Evolutionary conservation across 2,888 invertebrate genomes (phyloP), one percentile per base, ranked within the genome.

Genomic region (Bhutanitis thaidina): DNA sequence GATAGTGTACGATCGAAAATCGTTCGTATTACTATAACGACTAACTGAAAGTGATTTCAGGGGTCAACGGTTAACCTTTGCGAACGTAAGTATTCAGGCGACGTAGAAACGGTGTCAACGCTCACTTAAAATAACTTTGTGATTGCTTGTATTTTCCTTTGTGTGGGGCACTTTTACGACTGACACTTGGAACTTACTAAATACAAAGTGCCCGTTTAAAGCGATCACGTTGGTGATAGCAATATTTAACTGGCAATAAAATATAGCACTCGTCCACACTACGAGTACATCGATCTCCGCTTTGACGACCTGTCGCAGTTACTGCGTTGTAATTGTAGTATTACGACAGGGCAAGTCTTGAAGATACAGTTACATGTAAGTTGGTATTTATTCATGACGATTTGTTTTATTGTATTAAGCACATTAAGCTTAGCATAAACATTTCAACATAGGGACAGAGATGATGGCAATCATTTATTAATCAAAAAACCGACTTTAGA

Each of bases 201-300:
- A 41, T 37, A 43, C 36, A 43, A 49, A 36, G 30, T 49, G 41
- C 14, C 29, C 36, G 34, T 43, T 47, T 37, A 37, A 43, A 49
- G 34, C 37, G 36, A 43, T 37, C 50, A 54, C 49, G 54, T 49
- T 38, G 25, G 43, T 54, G 54, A 46, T 53, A 40, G 49, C 48
- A 43, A 54, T 53, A 52, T 50, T 57, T 56, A 53, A 52, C 55
- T 51, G 51, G 50, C 51, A 47, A 44, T 55, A 53, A 53, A 48
- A 35, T 46, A 54, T 41, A 49, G 41, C 47, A 14, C 36, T 13
- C 49, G 36, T 37, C 29, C 14, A 48, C 36, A 30, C 36, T 43
- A 43, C 49, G 41, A n/a, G n/a, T n/a, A 41, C 49, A 43, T 41
- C 41, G 41, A 43, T 43, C 32, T 35, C 20, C 36, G 49, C 41